Evolutionary conservation across 35 echinoderm and acorn worm species (phyloP).

Genomic region (Patiria miniata): DNA sequence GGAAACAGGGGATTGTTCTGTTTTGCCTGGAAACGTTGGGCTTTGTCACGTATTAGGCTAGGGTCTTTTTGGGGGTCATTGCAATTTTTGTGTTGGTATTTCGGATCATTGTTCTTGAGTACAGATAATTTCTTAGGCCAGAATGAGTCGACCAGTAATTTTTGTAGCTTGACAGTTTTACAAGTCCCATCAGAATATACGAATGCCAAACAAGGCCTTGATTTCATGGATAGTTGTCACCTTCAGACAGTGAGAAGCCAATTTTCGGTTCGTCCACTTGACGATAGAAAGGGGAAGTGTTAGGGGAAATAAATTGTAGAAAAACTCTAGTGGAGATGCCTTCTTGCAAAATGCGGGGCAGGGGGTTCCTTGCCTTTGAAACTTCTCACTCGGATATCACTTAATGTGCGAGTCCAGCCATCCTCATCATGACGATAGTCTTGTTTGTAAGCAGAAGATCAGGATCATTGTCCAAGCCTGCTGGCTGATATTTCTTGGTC

Average conservation of each 20-base stretch:
- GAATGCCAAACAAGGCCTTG: conserved; percentile 16
- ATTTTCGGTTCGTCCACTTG: conserved; percentile 2
- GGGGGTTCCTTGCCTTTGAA: no score
- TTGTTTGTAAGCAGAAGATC: no score
- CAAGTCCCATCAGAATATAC: conserved; percentile 1
- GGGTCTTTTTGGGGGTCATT: not conserved
- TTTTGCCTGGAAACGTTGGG: not conserved
- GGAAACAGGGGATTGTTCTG: conserved; percentile 17
- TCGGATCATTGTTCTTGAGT: not conserved
- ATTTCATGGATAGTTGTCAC: conserved; percentile 10
- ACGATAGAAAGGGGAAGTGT: not conserved
- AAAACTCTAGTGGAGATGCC: no score
- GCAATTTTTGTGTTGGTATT: not conserved
- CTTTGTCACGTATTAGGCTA: not conserved
- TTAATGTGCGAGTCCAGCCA: no score
- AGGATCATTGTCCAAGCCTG: no score
- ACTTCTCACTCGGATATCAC: no score
- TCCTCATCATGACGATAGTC: no score
- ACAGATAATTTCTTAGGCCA: not conserved
- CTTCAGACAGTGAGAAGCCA: not conserved
- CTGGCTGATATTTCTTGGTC: no score
- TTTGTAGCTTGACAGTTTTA: not conserved
- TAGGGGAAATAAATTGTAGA: conserved; percentile 9
- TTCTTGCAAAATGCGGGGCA: no score
- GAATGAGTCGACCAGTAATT: conserved; percentile 18